A percentile compares a stretch with the other conserved stretches of the same genome.
Conservation (phyloP, 2,797 vertebrate species). For the Oreortyx pictus region DNA sequence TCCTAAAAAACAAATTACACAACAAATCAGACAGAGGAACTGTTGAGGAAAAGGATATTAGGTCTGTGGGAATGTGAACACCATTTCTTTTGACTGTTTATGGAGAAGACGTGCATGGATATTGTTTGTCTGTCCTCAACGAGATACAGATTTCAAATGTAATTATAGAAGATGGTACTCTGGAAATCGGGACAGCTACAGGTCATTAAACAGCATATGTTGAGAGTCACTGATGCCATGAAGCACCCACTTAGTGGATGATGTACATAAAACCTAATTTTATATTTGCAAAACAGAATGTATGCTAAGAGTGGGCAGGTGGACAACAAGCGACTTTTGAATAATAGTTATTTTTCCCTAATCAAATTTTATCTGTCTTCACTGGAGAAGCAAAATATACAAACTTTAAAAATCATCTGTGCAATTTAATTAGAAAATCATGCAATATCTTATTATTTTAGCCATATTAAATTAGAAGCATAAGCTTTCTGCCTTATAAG, state of each 20-base stretch:
- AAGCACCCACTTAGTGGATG: conserved; percentile 25
- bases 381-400: not conserved
- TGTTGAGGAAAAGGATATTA: not conserved
- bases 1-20: not conserved
- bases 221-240: conserved; percentile 31
- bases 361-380: not conserved
- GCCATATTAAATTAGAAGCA: not conserved
- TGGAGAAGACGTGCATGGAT: not conserved
- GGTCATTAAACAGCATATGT: conserved; percentile 60
- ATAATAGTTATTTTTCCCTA: not conserved
- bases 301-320: conserved; percentile 30
- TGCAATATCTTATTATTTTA: not conserved
- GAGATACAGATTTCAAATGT: conserved; percentile 21
- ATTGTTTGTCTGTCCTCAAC: not conserved
- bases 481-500: not conserved
- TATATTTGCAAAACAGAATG: conserved; percentile 34
- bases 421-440: not conserved
- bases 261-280: conserved; percentile 40
- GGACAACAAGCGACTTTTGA: conserved; percentile 4
- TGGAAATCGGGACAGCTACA: not conserved
- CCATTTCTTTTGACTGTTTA: not conserved
- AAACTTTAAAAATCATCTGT: not conserved
- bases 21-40: not conserved
- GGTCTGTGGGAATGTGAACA: not conserved
- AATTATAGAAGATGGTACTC: not conserved